These are phyloP conservation scores for Didymodactylos carnosus DNA, from an alignment of 2,888 invertebrate species.

Conservation along the genomic window DNA sequence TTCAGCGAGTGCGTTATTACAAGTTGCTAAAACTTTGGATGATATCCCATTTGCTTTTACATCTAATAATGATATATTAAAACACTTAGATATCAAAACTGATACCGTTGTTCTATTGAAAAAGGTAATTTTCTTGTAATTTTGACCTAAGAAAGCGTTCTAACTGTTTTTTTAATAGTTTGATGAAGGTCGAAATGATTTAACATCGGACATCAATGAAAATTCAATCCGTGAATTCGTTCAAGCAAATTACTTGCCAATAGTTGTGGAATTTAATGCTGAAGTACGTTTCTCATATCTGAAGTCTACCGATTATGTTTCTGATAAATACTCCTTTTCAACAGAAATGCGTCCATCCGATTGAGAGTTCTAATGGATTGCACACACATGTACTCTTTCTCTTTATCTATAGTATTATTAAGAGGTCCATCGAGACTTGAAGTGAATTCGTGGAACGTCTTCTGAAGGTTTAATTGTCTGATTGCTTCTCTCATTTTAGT, in stretches of 20 bases:
- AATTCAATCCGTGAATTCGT: slow-evolving; percentile 62
- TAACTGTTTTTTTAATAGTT: slow-evolving; percentile 17
- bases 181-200: slow-evolving; percentile 31
- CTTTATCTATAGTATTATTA: no score
- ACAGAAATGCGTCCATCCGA: no score
- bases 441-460: no score
- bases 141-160: background rate
- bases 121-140: slow-evolving; percentile 17
- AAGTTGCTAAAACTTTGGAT: slow-evolving; percentile 59
- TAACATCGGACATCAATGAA: slow-evolving; percentile 39
- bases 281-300: no score
- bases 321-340: no score
- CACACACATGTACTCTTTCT: no score
- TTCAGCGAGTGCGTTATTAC: slow-evolving; percentile 60
- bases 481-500: slow-evolving; percentile 40
- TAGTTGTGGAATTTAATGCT: slow-evolving; percentile 84
- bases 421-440: no score
- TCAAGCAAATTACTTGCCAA: slow-evolving; percentile 58
- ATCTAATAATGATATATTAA: slow-evolving; percentile 52
- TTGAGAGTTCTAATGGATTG: no score
- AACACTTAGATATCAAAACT: slow-evolving; percentile 56
- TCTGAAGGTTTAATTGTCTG: no score
- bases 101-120: slow-evolving; percentile 8
- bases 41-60: slow-evolving; percentile 72
- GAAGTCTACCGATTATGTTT: no score